Evolutionary conservation across 2,797 vertebrate genomes (phyloP), one percentile per base, ranked within the genome.

Genomic region (Molossus alvarezi): DNA sequence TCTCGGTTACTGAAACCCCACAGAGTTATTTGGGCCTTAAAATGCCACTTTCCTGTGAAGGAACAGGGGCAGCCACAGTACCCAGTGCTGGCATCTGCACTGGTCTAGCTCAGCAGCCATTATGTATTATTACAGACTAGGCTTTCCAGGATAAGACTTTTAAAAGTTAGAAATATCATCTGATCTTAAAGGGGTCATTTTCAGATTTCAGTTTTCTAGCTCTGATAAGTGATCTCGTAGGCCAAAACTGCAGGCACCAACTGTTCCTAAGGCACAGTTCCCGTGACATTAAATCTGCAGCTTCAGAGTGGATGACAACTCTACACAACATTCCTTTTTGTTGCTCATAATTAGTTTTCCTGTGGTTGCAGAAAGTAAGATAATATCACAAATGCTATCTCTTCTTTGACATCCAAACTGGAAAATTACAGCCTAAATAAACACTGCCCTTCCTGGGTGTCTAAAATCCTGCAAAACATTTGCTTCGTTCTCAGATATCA

Each of bases 181-280:
- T 91, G 89, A 89, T 82, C 95, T 96, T 76, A 91, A 90, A 96
- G 64, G 75, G 76, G 65, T 48, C 73, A 91, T 96, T 96, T 98
- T 97, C 92, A 88, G 84, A 96, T 97, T 97, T 97, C 95, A 95
- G 58, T 91, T 96, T 97, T 94, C 55, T 12, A 95, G 58, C 72
- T 33, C 15, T 18, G 5, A 58, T 93, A 96, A 96, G 95, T 62
- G 48, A 87, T 90, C 89, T 48, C 5, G 9, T 76, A 93, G 75
- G 93, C 41, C n/a, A 96, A 71, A 93, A 60, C 83, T 71, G 62
- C 72, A 93, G 62, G 60, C 21, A 91, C 60, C 73, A 95, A 80
- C 58, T 71, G 65, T 93, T 94, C 71, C 94, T 60, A 97, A 98
- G 57, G 82, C 91, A 45, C 72, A 0, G 4, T 29, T 94, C 92